Base-by-base conservation (phyloP, 2,113 vertebrate genomes). In the Gallinago media region DNA sequence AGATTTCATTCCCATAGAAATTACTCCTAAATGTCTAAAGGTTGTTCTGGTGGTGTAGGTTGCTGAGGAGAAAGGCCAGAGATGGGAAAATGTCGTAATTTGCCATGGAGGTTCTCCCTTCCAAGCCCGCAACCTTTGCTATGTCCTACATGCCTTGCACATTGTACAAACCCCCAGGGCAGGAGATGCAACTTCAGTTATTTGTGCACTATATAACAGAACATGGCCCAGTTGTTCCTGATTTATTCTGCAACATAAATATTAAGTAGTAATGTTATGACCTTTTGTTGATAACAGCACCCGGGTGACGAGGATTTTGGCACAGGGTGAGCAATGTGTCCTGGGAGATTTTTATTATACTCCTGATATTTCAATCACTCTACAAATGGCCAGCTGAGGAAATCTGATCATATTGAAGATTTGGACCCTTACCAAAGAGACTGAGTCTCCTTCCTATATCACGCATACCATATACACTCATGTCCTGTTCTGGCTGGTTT, bases 321-420 rank as follows among this genome's bases (percentile, higher is more conserved):
- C 89, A 91, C 46, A 78, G 52, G 55, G 67, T 47, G 29, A 88
- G 40, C 52, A 46, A 16, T 5, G 9, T 66, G 55, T 89, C 76
- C 73, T 71, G 63, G 38, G 54, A 61, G 36, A 63, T 82, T 79
- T 92, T 79, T 42, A 36, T 92, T 85, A 61, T 62, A 54, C 14
- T 27, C 36, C 56, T 79, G 67, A 46, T 90, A 68, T 65, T 94
- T 93, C 77, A 85, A 31, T 85, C 75, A 83, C 20, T 70, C 55
- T 83, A 59, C 58, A 85, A 88, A 92, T 10, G 82, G 36, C 49
- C 82, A 85, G 54, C 58, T 90, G 71, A 82, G 92, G 88, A 93
- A 92, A 85, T 61, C 40, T 42, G 59, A 92, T 88, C 31, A 42
- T 80, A 62, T 9, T 80, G 88, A 90, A 73, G 71, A 40, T 36